A percentile compares a stretch with the other conserved stretches of the same genome.
These are phyloP conservation scores for Halictus quadricinctus DNA, from an alignment of 2,888 invertebrate species.

Conservation along the genomic window DNA sequence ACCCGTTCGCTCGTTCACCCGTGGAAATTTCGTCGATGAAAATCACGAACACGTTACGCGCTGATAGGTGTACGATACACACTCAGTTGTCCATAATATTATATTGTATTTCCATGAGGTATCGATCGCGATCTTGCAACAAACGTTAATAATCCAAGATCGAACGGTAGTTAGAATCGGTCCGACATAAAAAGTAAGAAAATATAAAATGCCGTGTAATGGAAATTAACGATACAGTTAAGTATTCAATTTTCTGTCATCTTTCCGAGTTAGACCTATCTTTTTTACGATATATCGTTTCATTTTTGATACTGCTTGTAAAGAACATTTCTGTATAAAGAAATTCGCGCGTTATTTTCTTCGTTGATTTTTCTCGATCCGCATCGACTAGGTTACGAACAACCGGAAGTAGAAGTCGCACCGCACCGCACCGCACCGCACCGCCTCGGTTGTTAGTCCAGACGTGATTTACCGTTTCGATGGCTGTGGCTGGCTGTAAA, in stretches of 20 bases:
- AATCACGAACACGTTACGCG: slow-evolving; percentile 40
- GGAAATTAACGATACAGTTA: neutral
- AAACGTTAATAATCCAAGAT: slow-evolving; percentile 29
- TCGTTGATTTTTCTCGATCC: neutral
- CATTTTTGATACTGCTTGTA: neutral
- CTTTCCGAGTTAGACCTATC: too few relatives aligned
- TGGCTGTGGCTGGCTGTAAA: slow-evolving; percentile 10
- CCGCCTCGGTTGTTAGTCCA: slow-evolving; percentile 13
- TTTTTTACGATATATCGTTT: neutral
- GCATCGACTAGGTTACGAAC: neutral
- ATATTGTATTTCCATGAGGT: slow-evolving; percentile 30
- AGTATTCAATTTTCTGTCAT: neutral
- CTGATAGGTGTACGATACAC: slow-evolving; percentile 31
- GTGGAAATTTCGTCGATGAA: slow-evolving; percentile 43
- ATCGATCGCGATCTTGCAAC: slow-evolving; percentile 19
- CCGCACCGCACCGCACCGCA: neutral
- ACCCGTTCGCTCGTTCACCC: slow-evolving; percentile 27
- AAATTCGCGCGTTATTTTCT: neutral
- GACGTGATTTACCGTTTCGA: slow-evolving; percentile 14
- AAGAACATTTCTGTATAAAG: neutral
- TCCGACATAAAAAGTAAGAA: neutral
- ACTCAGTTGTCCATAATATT: slow-evolving; percentile 40
- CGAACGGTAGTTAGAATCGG: slow-evolving; percentile 3
- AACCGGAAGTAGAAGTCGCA: neutral
- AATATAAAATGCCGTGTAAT: too few relatives aligned